Evolutionary conservation across 2,888 invertebrate species (phyloP).

Genomic region (Lymantria monacha): DNA sequence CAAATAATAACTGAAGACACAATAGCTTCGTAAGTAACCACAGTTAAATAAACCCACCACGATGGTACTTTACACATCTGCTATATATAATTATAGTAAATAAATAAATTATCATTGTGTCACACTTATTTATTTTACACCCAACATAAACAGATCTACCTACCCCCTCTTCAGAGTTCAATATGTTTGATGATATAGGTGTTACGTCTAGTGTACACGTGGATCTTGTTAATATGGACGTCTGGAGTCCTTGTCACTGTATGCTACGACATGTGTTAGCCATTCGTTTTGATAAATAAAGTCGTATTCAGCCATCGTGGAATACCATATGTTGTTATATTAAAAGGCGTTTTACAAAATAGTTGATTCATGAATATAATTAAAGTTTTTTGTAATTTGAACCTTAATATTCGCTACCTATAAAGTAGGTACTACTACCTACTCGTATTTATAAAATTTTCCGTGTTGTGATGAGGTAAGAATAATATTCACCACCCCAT

Average conservation of each 20-base stretch:
- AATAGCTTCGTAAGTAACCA: slow-evolving; percentile 9
- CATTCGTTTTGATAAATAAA: slow-evolving; percentile 78
- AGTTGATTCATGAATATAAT: not conserved
- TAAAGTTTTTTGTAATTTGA: too few species aligned
- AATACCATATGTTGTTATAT: slow-evolving; percentile 55
- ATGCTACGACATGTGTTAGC: slow-evolving; percentile 70
- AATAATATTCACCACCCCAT: too few species aligned
- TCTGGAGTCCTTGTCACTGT: slow-evolving; percentile 67
- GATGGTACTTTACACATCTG: slow-evolving; percentile 58
- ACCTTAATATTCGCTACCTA: too few species aligned
- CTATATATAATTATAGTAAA: slow-evolving; percentile 65
- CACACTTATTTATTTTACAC: slow-evolving; percentile 50
- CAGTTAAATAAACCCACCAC: slow-evolving; percentile 29
- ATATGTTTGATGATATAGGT: not conserved
- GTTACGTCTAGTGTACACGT: not conserved
- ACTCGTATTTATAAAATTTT: too few species aligned
- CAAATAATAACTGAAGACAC: not conserved
- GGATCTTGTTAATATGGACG: slow-evolving; percentile 41
- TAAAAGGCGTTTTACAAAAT: slow-evolving; percentile 16
- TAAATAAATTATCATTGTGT: slow-evolving; percentile 75
- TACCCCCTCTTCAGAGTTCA: not conserved
- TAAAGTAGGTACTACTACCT: too few species aligned
- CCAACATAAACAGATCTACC: slow-evolving; percentile 38
- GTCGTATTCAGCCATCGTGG: slow-evolving; percentile 50
- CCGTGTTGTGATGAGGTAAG: too few species aligned